Evolutionary conservation across 1,140 invertebrate species (phyloP).

Genomic region (Musca vetustissima): DNA sequence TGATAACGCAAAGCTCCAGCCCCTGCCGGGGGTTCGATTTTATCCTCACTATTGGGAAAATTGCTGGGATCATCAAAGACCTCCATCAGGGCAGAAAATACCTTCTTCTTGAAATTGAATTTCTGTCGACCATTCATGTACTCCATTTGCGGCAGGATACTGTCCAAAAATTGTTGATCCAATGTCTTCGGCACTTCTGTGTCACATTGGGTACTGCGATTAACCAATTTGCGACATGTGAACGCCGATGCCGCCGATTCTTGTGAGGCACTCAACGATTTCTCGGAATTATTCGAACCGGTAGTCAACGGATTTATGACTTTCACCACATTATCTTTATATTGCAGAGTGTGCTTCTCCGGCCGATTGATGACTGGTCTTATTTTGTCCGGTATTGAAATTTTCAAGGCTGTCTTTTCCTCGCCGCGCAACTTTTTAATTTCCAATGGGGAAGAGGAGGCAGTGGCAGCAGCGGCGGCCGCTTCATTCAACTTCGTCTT

Average conservation of each 20-base stretch:
- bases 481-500: not conserved
- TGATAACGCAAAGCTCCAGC: not conserved
- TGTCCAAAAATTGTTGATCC: not conserved
- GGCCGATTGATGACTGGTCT: too few relatives aligned
- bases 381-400: too few relatives aligned
- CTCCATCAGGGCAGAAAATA: not conserved
- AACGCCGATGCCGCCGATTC: too few relatives aligned
- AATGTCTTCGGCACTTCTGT: not conserved
- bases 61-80: constrained; percentile 13
- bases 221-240: not conserved
- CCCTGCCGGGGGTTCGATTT: not conserved
- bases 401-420: too few relatives aligned
- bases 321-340: not conserved
- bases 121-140: constrained; percentile 14
- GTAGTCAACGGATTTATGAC: not conserved
- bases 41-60: not conserved
- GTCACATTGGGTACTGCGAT: not conserved
- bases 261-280: too few relatives aligned
- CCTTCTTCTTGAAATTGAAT: constrained; percentile 10
- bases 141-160: not conserved
- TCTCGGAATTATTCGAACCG: too few relatives aligned
- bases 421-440: too few relatives aligned
- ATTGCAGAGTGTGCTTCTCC: too few relatives aligned
- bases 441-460: too few relatives aligned
- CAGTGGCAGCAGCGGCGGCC: too few relatives aligned